Evolutionary conservation across 53 echinoderm and acorn worm genomes (phyloP).

Genomic region (Luidia sarsii): DNA sequence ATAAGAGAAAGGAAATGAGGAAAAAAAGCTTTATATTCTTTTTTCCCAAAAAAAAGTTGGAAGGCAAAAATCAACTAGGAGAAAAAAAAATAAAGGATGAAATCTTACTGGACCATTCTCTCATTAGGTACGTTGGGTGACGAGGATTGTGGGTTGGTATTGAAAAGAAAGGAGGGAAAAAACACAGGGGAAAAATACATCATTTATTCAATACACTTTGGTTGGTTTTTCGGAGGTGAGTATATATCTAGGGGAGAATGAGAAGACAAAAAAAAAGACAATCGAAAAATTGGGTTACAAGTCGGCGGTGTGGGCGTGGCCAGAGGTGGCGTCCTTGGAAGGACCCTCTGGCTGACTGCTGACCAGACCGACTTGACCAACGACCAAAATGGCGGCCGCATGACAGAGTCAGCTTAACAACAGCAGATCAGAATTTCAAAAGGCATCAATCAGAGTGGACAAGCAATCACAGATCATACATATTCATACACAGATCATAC

Average conservation of each 20-base stretch:
- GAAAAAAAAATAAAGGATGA: slow-evolving; percentile 35
- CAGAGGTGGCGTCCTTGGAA: too few relatives aligned
- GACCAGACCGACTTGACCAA: too few relatives aligned
- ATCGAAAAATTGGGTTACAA: too few relatives aligned
- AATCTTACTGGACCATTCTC: slow-evolving; percentile 59
- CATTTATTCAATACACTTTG: slow-evolving; percentile 52
- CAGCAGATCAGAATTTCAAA: neutral
- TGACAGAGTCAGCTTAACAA: neutral
- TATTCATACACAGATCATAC: too few relatives aligned
- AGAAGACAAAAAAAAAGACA: too few relatives aligned
- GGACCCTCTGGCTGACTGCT: too few relatives aligned
- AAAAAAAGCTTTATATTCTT: too few relatives aligned
- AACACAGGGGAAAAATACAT: slow-evolving; percentile 21
- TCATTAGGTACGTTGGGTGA: slow-evolving; percentile 54
- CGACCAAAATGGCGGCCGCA: neutral
- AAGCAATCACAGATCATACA: too few relatives aligned
- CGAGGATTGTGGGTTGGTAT: slow-evolving; percentile 42
- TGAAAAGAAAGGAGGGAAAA: slow-evolving; percentile 51
- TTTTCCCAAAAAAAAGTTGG: too few relatives aligned
- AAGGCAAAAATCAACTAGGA: slow-evolving; percentile 36
- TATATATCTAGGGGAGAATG: too few relatives aligned
- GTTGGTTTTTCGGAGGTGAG: neutral
- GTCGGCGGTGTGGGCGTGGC: too few relatives aligned
- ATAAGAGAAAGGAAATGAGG: neutral
- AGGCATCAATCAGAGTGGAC: too few relatives aligned